Evolutionary conservation across 2,797 vertebrate species (phyloP), one percentile per base, ranked within the genome.

Genomic region (Poeciliopsis presidionis): DNA sequence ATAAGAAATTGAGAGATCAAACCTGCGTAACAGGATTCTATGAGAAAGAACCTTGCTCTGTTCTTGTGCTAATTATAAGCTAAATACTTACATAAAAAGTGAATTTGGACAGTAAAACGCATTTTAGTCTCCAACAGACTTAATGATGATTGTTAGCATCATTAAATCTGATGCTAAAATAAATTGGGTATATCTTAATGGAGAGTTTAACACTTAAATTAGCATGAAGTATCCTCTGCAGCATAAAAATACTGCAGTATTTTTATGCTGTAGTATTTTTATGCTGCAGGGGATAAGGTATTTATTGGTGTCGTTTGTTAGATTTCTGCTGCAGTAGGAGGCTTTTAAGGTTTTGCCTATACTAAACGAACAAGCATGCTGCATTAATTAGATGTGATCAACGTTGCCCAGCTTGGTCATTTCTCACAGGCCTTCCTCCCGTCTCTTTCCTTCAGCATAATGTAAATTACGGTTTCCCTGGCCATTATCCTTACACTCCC

Each of bases 361-460:
- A 41, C 51, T 30, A 61, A 76, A n/a, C 22, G n/a, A 80, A 75
- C 69, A 57, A 53, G 72, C 12, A 12, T 3, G 39, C 72, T 55
- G 45, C 81, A 77, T 86, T 78, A 81, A 87, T 84, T 80, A 73
- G 76, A 87, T 72, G 41, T 69, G 74, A 86, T 91, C 83, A 87
- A 73, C 82, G 57, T 79, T 81, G 33, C 59, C 76, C 46, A 70
- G 71, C 83, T 81, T 78, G 77, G 67, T 85, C 79, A 85, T 91
- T 88, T 86, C 78, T 89, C 82, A 84, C 49, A 72, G 2, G 22
- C 63, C 69, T 39, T 74, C 67, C 72, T 73, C 74, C 69, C 53
- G 33, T 72, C 75, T 73, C 57, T 88, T 86, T 5, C 80, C 72
- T 86, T 69, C 36, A 45, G 72, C 73, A 79, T 87, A 82, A 86